Evolutionary conservation across 2,113 vertebrate genomes (phyloP).

Genomic region (Microcebus jonahi): DNA sequence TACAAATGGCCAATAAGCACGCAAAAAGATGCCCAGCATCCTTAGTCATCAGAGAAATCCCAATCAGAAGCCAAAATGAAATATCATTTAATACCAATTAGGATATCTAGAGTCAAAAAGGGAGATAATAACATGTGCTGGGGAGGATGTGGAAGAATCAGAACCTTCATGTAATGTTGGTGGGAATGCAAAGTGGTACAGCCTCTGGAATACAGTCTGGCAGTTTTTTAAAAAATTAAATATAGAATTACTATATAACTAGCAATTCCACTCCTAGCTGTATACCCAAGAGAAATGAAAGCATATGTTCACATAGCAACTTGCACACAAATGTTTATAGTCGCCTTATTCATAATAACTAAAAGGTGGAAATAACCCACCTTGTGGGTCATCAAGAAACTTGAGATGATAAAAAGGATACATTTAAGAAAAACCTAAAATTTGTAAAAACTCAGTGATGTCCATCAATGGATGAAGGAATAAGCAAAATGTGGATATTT

Average conservation of each 20-base stretch:
- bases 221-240: neutral
- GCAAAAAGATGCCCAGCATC: neutral
- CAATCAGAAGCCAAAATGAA: neutral
- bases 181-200: rapidly evolving
- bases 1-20: neutral
- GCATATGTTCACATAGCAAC: neutral
- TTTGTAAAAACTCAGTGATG: neutral
- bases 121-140: neutral
- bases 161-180: rapidly evolving
- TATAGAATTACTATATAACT: neutral
- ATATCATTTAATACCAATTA: neutral
- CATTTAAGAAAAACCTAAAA: neutral
- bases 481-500: neutral
- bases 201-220: neutral
- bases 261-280: neutral
- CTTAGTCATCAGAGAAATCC: neutral
- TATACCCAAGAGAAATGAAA: neutral
- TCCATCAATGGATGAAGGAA: neutral
- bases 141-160: neutral
- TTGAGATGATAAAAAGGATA: neutral
- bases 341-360: neutral
- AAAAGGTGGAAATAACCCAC: neutral
- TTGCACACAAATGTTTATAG: neutral
- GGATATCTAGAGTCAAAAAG: neutral
- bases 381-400: neutral